Conservation (phyloP, 2,113 vertebrate species). For the Apteryx mantelli region DNA sequence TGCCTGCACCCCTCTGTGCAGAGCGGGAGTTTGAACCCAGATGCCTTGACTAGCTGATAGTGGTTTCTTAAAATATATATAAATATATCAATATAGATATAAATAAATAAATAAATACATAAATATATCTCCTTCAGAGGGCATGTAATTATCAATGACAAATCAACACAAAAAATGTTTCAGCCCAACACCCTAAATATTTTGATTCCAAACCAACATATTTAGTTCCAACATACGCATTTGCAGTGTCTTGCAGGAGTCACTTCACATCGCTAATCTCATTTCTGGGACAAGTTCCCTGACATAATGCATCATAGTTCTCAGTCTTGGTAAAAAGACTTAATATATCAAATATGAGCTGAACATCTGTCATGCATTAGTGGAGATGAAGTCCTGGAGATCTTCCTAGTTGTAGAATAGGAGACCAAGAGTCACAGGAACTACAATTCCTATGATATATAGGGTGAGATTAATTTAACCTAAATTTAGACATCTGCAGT, state of each 20-base stretch:
- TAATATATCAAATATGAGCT: constrained; percentile 40
- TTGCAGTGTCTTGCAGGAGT: not conserved
- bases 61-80: too few species aligned
- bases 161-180: not conserved
- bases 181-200: not conserved
- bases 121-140: not conserved
- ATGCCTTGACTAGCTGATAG: too few species aligned
- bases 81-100: too few species aligned
- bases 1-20: too few species aligned
- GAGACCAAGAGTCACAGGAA: not conserved
- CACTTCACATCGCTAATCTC: not conserved
- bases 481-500: not conserved
- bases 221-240: not conserved
- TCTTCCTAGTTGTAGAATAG: not conserved
- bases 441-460: not conserved
- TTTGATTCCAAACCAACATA: not conserved
- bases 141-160: not conserved
- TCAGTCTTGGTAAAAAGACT: not conserved
- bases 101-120: too few species aligned
- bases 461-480: not conserved
- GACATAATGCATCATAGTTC: not conserved
- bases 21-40: too few species aligned
- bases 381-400: not conserved
- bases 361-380: constrained; percentile 19
- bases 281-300: not conserved